Evolutionary conservation across 2,113 vertebrate genomes (phyloP).

Genomic region (Dolichotis patagonum): DNA sequence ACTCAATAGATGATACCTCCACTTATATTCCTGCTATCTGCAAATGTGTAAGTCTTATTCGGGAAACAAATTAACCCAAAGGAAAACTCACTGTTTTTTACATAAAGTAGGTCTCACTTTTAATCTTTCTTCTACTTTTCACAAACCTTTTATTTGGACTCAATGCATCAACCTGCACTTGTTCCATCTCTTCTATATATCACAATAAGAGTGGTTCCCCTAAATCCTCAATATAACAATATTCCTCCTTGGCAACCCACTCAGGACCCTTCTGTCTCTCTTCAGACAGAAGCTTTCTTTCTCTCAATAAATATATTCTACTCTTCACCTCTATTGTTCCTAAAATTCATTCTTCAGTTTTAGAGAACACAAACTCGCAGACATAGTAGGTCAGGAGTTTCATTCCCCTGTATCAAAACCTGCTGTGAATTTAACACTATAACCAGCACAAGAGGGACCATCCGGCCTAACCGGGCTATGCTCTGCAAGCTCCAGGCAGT

Average conservation of each 20-base stretch:
- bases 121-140: background rate
- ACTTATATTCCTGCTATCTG: background rate
- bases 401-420: no score
- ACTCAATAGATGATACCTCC: background rate
- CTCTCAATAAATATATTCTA: no score
- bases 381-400: no score
- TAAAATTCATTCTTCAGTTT: no score
- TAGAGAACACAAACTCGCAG: no score
- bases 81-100: background rate
- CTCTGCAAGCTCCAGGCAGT: no score
- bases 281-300: no score
- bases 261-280: no score
- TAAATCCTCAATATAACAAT: conserved; percentile 11
- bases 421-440: no score
- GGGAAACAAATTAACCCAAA: background rate
- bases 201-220: background rate
- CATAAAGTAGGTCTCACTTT: background rate
- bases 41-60: background rate
- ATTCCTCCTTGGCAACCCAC: background rate
- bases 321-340: no score
- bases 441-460: no score
- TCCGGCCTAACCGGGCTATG: no score
- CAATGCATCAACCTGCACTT: background rate
- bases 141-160: background rate
- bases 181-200: background rate